phyloP scores from a whole-genome alignment of 2,888 invertebrate species.

The Eupithecia exiguata region DNA sequence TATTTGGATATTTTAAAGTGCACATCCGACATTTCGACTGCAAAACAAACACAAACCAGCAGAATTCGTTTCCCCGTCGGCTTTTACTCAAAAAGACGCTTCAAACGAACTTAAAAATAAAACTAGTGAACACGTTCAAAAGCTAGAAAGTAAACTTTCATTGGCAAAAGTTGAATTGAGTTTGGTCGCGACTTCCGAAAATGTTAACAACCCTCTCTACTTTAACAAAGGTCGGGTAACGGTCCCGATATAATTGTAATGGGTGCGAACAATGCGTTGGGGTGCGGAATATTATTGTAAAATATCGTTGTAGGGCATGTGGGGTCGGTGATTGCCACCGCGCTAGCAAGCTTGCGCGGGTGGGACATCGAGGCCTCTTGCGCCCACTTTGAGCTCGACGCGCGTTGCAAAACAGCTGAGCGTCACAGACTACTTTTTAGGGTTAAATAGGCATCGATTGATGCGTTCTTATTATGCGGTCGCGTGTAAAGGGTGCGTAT shows the following conservation, averaged over 20 bases:
- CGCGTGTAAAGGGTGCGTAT: slow-evolving; percentile 42
- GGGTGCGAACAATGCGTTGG: slow-evolving; percentile 33
- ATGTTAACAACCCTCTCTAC: slow-evolving; percentile 27
- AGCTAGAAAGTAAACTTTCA: slow-evolving; percentile 14
- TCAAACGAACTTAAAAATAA: slow-evolving; percentile 15
- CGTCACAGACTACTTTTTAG: slow-evolving; percentile 18
- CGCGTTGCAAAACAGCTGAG: slow-evolving; percentile 28
- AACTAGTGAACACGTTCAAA: slow-evolving; percentile 5
- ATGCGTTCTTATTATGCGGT: slow-evolving; percentile 32
- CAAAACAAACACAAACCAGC: slow-evolving; percentile 19
- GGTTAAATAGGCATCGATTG: slow-evolving; percentile 38
- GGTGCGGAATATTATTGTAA: slow-evolving; percentile 34
- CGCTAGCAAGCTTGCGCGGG: slow-evolving; percentile 22
- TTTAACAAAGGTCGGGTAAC: slow-evolving; percentile 31
- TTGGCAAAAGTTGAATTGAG: slow-evolving; percentile 14
- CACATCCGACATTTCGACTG: slow-evolving; percentile 6
- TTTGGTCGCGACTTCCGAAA: slow-evolving; percentile 15
- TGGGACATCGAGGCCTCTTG: slow-evolving; percentile 13
- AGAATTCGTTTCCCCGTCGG: slow-evolving; percentile 11
- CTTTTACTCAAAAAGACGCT: slow-evolving; percentile 27
- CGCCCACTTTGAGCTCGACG: slow-evolving; percentile 35
- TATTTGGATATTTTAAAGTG: slow-evolving; percentile 23
- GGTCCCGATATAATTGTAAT: slow-evolving; percentile 36
- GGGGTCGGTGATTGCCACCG: neutral
- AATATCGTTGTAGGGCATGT: slow-evolving; percentile 25